A percentile compares a stretch with the other conserved stretches of the same genome.
phyloP scores from a whole-genome alignment of 2,797 vertebrate species.

The Rachycentron canadum region DNA sequence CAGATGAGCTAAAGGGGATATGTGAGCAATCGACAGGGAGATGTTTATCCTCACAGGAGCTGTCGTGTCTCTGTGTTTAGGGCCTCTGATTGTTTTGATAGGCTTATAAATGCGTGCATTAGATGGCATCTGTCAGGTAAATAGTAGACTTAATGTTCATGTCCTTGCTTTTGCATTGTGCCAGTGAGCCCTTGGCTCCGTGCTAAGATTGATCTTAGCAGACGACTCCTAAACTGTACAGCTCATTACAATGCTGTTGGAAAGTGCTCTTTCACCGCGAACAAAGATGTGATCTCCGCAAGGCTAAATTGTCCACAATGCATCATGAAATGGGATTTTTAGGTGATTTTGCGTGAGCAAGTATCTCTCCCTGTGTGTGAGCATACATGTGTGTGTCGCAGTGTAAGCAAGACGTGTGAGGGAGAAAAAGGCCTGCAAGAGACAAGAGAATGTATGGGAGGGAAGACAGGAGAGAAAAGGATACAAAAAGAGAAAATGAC shows the following conservation, averaged over 20 bases:
- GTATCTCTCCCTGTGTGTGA: conserved; percentile 16
- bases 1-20: conserved; percentile 62
- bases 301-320: conserved; percentile 49
- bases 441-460: conserved; percentile 32
- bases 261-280: conserved; percentile 49
- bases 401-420: conserved; percentile 5
- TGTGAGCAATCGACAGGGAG: conserved; percentile 53
- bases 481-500: conserved; percentile 63
- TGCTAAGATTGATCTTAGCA: conserved; percentile 64
- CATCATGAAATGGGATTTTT: conserved; percentile 57
- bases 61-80: conserved; percentile 26
- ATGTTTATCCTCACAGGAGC: conserved; percentile 50
- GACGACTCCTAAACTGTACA: conserved; percentile 55
- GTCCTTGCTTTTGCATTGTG: conserved; percentile 60
- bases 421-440: conserved; percentile 14
- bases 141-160: conserved; percentile 49
- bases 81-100: conserved; percentile 57
- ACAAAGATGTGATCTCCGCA: conserved; percentile 40
- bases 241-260: conserved; percentile 63
- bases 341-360: conserved; percentile 36
- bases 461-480: conserved; percentile 39
- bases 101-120: conserved; percentile 56
- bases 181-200: conserved; percentile 24
- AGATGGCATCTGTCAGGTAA: conserved; percentile 56
- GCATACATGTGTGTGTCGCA: neutral